Conservation (phyloP, 2,888 invertebrate genomes). For the Chouioia cunea region DNA sequence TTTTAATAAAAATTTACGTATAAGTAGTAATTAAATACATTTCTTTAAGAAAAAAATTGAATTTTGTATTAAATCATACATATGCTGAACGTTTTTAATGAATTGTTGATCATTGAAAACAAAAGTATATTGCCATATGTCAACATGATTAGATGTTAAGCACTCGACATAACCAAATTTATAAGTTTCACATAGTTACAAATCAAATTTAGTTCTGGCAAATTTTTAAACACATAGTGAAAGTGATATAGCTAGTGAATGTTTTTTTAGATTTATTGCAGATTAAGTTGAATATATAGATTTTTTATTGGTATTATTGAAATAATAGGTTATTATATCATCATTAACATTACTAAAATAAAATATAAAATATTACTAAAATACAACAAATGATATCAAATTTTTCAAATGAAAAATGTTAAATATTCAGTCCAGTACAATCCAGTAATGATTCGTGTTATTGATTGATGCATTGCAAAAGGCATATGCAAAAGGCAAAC, state of each 20-base stretch:
- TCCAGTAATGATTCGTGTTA: no score
- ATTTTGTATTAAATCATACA: no score
- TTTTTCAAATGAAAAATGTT: no score
- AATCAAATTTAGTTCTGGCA: no score
- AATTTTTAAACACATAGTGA: background rate
- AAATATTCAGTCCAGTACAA: no score
- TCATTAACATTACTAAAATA: background rate
- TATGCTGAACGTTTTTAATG: background rate
- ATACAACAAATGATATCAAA: background rate
- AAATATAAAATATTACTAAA: slow-evolving; percentile 6
- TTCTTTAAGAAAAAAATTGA: no score
- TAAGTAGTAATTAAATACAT: no score
- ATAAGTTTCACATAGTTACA: slow-evolving; percentile 17
- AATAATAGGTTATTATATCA: background rate
- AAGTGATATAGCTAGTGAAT: background rate
- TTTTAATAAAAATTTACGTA: no score
- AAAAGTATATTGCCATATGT: slow-evolving; percentile 34
- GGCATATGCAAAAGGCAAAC: background rate
- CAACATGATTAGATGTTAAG: slow-evolving; percentile 3
- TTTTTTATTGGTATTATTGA: background rate
- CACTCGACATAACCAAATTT: slow-evolving; percentile 31
- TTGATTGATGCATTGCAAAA: background rate
- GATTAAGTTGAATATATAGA: background rate
- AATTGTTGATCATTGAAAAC: slow-evolving; percentile 14
- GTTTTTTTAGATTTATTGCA: background rate